Base-by-base conservation (phyloP, 2,113 vertebrate species). In the Anolis sagrei region DNA sequence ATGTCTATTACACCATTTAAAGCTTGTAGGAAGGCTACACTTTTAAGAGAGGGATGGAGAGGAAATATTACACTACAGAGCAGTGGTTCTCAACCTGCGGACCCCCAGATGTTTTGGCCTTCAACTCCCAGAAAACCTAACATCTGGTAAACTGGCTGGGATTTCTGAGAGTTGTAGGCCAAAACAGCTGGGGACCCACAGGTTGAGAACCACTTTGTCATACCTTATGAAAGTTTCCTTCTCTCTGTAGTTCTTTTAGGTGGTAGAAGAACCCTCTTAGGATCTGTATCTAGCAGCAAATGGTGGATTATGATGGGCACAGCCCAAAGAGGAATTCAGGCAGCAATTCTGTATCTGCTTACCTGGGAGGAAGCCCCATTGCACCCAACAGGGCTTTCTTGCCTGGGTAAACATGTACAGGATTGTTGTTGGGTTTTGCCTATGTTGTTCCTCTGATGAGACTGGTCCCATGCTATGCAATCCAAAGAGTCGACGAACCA, bases 401-500 rank as follows among this genome's bases (percentile, higher is more conserved):
- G n/a, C 76, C 8, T 11, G 18, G 48, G 27, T 66, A 66, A 36
- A n/a, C 62, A 13, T 7, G 5, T n/a, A n/a, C 29, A 81, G 39
- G 21, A 13, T 18, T 68, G 27, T 29, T 29, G 78, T n/a, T 10
- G 18, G 21, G 16, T 70, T 25, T 27, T 27, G 25, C 25, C 14
- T 6, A 32, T 78, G 29, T 27, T 73, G 66, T 51, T 16, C 27
- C 4, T 18, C 10, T 14, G 7, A 14, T 23, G 2, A 25, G 58
- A 48, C 72, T 49, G 29, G 44, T 7, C 27, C 25, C 48, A 25
- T 29, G 16, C 7, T 7, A 44, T 58, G n/a, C 0, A 62, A 84
- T 79, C 76, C 70, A 78, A 34, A 49, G n/a, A 23, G 54, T 72
- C 6, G 0, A 13, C 9, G 61, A 82, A 61, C 86, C 86, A 84